Evolutionary conservation across 2,797 vertebrate genomes (phyloP).

Genomic region (Sarcophilus harrisii): DNA sequence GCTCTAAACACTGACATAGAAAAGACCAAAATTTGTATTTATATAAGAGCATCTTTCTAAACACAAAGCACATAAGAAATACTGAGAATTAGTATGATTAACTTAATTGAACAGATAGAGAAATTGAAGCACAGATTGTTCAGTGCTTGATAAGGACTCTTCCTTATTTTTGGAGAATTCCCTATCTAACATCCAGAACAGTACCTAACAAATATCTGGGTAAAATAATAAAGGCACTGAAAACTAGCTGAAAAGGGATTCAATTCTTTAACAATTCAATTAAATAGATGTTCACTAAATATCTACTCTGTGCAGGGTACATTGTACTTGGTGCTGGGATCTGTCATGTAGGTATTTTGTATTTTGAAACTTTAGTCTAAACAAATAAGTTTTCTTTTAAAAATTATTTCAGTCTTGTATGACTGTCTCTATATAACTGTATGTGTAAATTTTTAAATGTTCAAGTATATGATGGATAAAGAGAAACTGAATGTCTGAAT

Average conservation of each 20-base stretch:
- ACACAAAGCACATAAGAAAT: neutral
- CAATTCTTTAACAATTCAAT: neutral
- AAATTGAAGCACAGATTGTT: conserved; percentile 20
- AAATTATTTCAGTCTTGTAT: conserved; percentile 11
- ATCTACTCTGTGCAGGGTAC: neutral
- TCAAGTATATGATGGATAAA: conserved; percentile 54
- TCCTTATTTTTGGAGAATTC: neutral
- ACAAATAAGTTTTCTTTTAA: conserved; percentile 9
- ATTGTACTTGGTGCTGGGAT: neutral
- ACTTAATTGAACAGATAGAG: neutral
- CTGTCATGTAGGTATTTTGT: neutral
- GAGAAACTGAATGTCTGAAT: conserved; percentile 53
- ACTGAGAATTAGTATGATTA: neutral
- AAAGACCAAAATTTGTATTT: conserved; percentile 48
- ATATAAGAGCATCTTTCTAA: neutral
- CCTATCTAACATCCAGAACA: neutral
- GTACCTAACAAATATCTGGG: neutral
- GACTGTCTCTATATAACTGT: neutral
- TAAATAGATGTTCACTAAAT: neutral
- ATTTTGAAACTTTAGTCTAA: neutral
- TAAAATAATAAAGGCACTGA: conserved; percentile 29
- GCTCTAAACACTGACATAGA: conserved; percentile 44
- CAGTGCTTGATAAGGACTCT: neutral
- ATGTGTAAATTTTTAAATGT: conserved; percentile 49
- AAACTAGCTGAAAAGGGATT: neutral